Base-by-base conservation (phyloP, 1,140 invertebrate species). In the Lepidurus arcticus region DNA sequence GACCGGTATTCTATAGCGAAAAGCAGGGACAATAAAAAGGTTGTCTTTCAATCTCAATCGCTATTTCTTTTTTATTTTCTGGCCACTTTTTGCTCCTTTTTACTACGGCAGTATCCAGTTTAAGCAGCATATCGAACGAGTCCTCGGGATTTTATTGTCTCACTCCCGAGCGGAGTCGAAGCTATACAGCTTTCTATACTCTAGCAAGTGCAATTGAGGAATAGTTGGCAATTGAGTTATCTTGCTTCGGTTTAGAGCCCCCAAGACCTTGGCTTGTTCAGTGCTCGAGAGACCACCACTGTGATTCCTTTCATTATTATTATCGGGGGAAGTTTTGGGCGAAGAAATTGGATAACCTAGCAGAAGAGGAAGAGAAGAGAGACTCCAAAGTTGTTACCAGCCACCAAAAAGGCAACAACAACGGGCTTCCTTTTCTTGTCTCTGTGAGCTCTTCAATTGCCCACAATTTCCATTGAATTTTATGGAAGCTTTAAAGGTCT, bases 251-350 rank as follows among this genome's bases (percentile, higher is more conserved):
- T 65, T 65, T 65, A 13, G 53, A 65, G 53, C 16, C 53, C 53
- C 53, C 16, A 21, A 21, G 21, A 13, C 53, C 21, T 65, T 13
- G 47, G 47, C 47, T 65, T 65, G 13, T 65, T 65, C 47, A 65
- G 47, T 65, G 53, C 53, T 65, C 53, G 16, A n/a, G 53, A 65
- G 53, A 65, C 53, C 53, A 65, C 53, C 53, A 65, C 13, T 65
- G 53, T 65, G 53, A 65, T 65, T 65, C 53, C 53, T 65, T 34
- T 65, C 53, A 65, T 65, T 65, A 65, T 65, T 65, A 65, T 65
- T 65, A 65, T 65, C 53, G n/a, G 7, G 53, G 53, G 53, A 65
- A 16, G n/a, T 65, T 65, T 16, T 13, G 53, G 53, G n/a, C 16
- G 16, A 13, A 65, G 53, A 13, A 65, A 65, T 65, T 65, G 53